phyloP scores from a whole-genome alignment of 2,888 invertebrate genomes.

The Cheilosia pagana region DNA sequence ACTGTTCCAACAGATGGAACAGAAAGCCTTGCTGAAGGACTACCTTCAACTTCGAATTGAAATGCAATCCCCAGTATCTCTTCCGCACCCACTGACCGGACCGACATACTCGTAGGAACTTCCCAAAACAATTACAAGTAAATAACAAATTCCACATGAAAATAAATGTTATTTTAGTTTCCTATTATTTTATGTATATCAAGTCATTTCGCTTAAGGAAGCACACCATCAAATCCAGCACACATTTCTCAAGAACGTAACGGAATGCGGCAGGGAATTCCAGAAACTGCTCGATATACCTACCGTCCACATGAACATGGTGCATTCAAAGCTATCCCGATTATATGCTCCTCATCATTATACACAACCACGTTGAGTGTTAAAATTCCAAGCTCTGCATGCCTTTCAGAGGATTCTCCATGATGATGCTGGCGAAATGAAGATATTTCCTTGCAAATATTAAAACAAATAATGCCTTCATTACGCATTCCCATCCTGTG shows the following conservation, averaged over 20 bases:
- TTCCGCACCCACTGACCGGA: too few species aligned
- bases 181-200: not conserved
- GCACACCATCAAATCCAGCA: not conserved
- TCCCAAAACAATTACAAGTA: too few species aligned
- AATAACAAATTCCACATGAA: not conserved
- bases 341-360: conserved; percentile 19
- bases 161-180: not conserved
- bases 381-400: conserved; percentile 5
- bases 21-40: too few species aligned
- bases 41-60: too few species aligned
- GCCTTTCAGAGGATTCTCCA: not conserved
- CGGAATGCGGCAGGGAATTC: conserved; percentile 17
- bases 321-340: conserved; percentile 33
- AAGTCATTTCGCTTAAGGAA: not conserved
- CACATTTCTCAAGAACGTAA: not conserved
- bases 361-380: conserved; percentile 1
- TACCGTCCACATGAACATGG: not conserved
- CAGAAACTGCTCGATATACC: conserved; percentile 1
- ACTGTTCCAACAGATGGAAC: too few species aligned
- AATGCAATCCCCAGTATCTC: too few species aligned
- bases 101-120: too few species aligned
- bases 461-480: not conserved
- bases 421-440: not conserved
- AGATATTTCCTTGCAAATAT: not conserved
- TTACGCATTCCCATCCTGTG: conserved; percentile 5